These are phyloP conservation scores for Phylloscopus whistleri DNA, from an alignment of 2,113 vertebrate species.

Conservation along the genomic window DNA sequence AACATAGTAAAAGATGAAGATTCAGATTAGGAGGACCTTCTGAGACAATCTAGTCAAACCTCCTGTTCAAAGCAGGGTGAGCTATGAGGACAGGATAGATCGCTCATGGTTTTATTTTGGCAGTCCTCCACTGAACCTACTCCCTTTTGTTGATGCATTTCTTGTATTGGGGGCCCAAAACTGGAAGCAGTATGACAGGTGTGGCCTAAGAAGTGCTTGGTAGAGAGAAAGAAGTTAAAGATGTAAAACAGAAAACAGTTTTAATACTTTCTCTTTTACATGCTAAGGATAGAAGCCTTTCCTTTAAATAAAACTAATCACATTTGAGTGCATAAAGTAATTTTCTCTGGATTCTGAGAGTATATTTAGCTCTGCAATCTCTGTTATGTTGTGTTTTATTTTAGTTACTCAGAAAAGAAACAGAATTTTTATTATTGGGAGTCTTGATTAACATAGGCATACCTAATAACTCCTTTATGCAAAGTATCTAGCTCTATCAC, in stretches of 20 bases:
- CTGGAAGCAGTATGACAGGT: background rate
- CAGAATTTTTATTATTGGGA: background rate
- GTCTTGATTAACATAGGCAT: background rate
- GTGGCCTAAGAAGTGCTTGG: background rate
- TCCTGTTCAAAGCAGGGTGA: background rate
- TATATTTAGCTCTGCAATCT: background rate
- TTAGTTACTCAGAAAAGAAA: background rate
- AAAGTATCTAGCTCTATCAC: background rate
- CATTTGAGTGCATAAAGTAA: background rate
- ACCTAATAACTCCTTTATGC: background rate
- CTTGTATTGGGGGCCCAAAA: background rate
- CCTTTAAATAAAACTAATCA: background rate
- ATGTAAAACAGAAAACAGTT: background rate
- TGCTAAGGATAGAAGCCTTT: background rate
- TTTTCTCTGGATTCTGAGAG: background rate
- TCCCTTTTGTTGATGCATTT: background rate
- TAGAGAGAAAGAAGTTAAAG: background rate
- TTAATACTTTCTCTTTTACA: background rate
- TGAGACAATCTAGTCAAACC: background rate
- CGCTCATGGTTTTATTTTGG: background rate
- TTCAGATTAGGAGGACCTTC: background rate
- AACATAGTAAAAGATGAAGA: background rate
- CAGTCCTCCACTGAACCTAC: background rate
- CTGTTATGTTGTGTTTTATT: background rate
- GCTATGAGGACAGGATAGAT: background rate